phyloP scores from a whole-genome alignment of 2,113 vertebrate genomes.

The Oplegnathus fasciatus region DNA sequence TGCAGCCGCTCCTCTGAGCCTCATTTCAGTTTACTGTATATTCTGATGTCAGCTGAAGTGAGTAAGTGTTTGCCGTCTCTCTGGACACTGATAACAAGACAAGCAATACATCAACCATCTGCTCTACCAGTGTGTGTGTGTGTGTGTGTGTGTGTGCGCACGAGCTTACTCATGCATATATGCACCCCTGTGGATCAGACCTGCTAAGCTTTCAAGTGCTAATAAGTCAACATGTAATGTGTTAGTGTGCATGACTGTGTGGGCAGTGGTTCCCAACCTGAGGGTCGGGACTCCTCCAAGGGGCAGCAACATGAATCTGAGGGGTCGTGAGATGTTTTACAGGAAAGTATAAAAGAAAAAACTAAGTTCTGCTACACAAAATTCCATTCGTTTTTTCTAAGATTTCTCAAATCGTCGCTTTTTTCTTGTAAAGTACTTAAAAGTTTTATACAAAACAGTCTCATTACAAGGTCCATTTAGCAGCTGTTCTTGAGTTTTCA shows the following conservation, averaged over 20 bases:
- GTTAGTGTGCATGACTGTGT: neutral
- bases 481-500: neutral
- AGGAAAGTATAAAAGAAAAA: neutral
- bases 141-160: neutral
- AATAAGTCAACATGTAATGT: neutral
- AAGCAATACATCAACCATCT: slow-evolving; percentile 41
- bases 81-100: slow-evolving; percentile 37
- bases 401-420: neutral
- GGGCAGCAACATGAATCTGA: neutral
- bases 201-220: neutral
- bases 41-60: slow-evolving; percentile 1
- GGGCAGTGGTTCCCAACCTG: neutral
- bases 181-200: neutral
- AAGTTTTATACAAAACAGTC: neutral
- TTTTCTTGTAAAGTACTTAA: neutral
- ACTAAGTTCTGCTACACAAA: neutral
- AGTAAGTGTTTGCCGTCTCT: neutral
- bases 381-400: neutral
- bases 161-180: neutral
- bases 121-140: neutral
- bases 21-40: neutral
- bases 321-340: neutral
- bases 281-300: neutral
- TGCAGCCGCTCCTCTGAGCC: slow-evolving; percentile 22
- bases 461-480: neutral